Evolutionary conservation across 1,140 invertebrate species (phyloP), one percentile per base, ranked within the genome.

Genomic region (Ylistrum balloti): DNA sequence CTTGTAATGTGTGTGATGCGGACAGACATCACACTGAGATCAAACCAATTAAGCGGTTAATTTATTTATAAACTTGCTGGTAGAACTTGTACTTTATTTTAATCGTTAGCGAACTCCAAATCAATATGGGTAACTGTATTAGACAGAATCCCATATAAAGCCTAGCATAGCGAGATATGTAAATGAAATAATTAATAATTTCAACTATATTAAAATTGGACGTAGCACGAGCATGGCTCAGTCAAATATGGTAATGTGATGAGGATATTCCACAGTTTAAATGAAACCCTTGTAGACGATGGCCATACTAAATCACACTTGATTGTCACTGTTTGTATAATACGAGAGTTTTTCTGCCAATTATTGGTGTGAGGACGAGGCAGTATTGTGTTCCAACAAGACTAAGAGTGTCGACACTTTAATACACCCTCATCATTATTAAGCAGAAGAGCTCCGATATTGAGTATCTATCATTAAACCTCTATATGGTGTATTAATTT

Each of bases 61-160:
- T 74, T 74, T 74, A 74, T 74, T 74, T 74, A 74, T 74, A 74
- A 74, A 74, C 56, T 74, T 74, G 56, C 56, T 74, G 56, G 56
- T 74, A n/a, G 56, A 74, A 28, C 5, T 28, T 74, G 56, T 74
- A 74, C 56, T 74, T 74, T 74, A 74, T 74, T 74, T 74, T 74
- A 28, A 74, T 74, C 56, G 56, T 74, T 74, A 74, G 56, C 9
- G 56, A 74, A 74, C 56, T 74, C 56, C 5, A 28, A 74, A 74
- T 74, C 56, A 74, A 74, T 74, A 74, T n/a, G 1, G 22, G 22
- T 11, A 74, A 74, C 56, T 74, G 56, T 74, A 74, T 74, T 74
- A 74, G 56, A 74, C 56, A n/a, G 0, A n/a, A 28, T 28, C 56
- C 45, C 56, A n/a, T 74, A n/a, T 74, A 74, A n/a, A 17, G 41